Evolutionary conservation across 1,140 invertebrate species (phyloP), one percentile per base, ranked within the genome.

Genomic region (Hirudo medicinalis): DNA sequence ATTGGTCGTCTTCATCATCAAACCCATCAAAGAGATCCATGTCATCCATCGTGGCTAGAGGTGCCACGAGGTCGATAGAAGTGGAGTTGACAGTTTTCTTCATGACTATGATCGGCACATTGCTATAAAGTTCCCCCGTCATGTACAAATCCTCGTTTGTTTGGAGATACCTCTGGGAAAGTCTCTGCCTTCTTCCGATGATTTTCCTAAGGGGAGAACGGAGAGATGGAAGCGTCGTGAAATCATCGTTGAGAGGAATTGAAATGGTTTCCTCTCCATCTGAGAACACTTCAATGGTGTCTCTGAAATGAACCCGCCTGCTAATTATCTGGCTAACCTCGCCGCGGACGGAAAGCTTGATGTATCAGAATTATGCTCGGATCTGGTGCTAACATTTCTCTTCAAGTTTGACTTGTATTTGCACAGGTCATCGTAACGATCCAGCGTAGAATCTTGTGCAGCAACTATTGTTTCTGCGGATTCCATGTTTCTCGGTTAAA

Each of bases 11-110:
- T 63, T 22, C 22, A 11, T 63, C 57, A 6, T 63, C 57, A 22
- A 63, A 63, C 0, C 57, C 29, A 15, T 63, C 57, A 11, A 63
- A 63, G 22, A 63, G 57, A 25, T 63, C 57, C 57, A 63, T 63
- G 13, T 63, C 57, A 11, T 63, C 57, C 57, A 63, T 63, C 57
- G 57, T 63, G 57, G 57, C 57, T 20, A 63, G 19, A 25, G 57
- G 57, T 22, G 57, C 57, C 29, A 63, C 29, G 57, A 63, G 57
- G 13, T 63, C 29, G 8, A 22, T 63, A 11, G 57, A 63, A 25
- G 57, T 25, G 8, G 57, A 63, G 22, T 22, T 25, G 29, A 63
- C 29, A 15, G 9, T 63, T 32, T 63, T 63, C 57, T 63, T 63
- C 57, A 63, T 22, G 22, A 63, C 29, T 63, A 63, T 63, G 57